Base-by-base conservation (phyloP, 2,888 invertebrate genomes). In the Chorisops tibialis region DNA sequence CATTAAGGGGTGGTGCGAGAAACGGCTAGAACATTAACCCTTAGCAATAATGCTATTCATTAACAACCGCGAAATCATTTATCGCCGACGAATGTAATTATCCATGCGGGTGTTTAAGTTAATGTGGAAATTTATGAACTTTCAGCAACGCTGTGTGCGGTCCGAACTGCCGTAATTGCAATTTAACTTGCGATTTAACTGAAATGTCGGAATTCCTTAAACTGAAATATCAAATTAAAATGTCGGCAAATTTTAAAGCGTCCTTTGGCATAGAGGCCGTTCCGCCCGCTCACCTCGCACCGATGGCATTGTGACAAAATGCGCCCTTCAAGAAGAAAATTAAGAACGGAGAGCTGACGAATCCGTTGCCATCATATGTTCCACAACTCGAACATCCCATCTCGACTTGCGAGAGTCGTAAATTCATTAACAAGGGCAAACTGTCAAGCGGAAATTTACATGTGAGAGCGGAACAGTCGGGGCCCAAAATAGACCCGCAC, bases 11-110 rank as follows among this genome's bases (percentile, higher is more conserved):
- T 43, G 54, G 41, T 2, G 21, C 22, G 14, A 11, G 14, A 41
- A 56, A 3, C 16, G 21, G 18, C 14, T 7, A 43, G 12, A 4
- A 49, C 35, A 14, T 5, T 12, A 56, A 21, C 18, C 52, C 52
- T 52, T 52, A n/a, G 12, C 38, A 39, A 39, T 16, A 16, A 18
- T 43, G 54, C 24, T 22, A 14, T 56, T 24, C 54, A 56, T 56
- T 56, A 56, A 43, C 54, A 56, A 56, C 54, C 54, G 54, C 54
- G 43, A 56, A 56, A 56, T 56, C 54, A 43, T 56, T 56, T 56
- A 56, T 41, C n/a, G 21, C 38, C 52, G 14, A 19, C 52, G 22
- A 52, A 52, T 52, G 52, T 38, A 52, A 52, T 52, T 52, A 52
- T 52, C 52, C 52, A 38, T 52, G 52, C 52, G 52, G 52, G 52